Percentiles rank a stretch among this genome's conserved stretches.
These are phyloP conservation scores for Poicephalus meyeri DNA, from an alignment of 2,113 vertebrate genomes.

Conservation along the genomic window DNA sequence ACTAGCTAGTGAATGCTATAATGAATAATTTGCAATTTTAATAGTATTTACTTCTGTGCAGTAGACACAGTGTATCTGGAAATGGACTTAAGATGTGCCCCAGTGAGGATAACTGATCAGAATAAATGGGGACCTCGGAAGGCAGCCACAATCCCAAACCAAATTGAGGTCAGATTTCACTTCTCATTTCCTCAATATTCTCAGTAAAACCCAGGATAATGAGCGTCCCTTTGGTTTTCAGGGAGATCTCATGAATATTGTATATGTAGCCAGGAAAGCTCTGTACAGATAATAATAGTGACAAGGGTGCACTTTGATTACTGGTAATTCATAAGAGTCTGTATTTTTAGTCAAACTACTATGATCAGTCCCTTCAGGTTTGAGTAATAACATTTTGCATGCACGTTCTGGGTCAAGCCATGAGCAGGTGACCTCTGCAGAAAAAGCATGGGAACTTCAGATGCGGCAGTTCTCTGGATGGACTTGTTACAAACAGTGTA, in stretches of 20 bases:
- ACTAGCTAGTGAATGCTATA: not conserved
- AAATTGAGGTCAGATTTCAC: not conserved
- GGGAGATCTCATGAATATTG: not conserved
- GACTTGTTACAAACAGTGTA: not conserved
- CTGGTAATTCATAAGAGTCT: not conserved
- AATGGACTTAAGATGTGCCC: not conserved
- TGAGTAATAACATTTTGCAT: constrained; percentile 7
- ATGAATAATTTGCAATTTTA: not conserved
- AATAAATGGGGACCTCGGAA: not conserved
- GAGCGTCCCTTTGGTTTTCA: not conserved
- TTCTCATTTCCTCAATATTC: not conserved
- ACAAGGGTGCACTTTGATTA: constrained; percentile 42
- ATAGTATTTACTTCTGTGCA: not conserved
- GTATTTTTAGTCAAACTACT: constrained; percentile 13
- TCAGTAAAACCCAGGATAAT: not conserved
- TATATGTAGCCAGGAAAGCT: not conserved
- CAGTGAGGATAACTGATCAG: not conserved
- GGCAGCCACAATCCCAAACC: not conserved
- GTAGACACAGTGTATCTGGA: not conserved
- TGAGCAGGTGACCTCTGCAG: not conserved
- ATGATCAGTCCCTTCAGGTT: not conserved
- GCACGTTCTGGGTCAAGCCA: not conserved
- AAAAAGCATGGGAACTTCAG: not conserved
- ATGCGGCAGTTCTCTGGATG: not conserved
- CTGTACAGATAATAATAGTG: not conserved